These are phyloP conservation scores for Smutsia gigantea DNA, from an alignment of 2,797 vertebrate species.

Conservation along the genomic window DNA sequence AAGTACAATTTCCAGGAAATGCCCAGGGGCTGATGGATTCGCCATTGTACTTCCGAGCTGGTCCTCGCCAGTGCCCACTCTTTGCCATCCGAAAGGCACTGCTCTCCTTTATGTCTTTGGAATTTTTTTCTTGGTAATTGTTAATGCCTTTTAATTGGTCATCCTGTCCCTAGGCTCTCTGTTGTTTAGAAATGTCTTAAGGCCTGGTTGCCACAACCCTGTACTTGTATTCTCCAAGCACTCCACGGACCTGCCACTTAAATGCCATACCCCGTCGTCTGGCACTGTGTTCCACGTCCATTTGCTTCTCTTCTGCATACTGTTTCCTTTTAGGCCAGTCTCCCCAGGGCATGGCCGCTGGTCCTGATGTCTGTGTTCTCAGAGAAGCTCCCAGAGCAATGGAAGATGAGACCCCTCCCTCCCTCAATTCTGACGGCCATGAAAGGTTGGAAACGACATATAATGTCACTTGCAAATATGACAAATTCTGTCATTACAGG, in stretches of 20 bases:
- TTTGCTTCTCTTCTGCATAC: accelerated
- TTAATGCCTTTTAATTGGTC: not conserved
- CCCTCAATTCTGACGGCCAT: too few species aligned
- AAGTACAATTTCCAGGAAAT: not conserved
- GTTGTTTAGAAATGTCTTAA: not conserved
- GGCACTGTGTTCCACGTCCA: accelerated
- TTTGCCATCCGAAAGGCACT: not conserved
- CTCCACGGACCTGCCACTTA: accelerated
- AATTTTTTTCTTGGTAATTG: accelerated
- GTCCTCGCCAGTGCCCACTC: not conserved
- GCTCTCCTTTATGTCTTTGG: accelerated
- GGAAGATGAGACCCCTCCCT: accelerated
- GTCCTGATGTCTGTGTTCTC: not conserved
- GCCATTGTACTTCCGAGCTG: accelerated
- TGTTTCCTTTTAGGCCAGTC: accelerated
- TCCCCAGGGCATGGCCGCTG: not conserved
- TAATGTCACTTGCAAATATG: not conserved
- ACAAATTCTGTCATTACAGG: not conserved
- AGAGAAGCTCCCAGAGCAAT: not conserved
- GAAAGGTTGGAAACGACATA: not conserved
- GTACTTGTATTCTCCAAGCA: accelerated
- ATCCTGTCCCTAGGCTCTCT: not conserved
- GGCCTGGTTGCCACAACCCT: accelerated
- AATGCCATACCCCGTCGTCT: accelerated
- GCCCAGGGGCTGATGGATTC: not conserved